Conservation (phyloP, 92 coral and sea anemone species). For the Porites divaricata region DNA sequence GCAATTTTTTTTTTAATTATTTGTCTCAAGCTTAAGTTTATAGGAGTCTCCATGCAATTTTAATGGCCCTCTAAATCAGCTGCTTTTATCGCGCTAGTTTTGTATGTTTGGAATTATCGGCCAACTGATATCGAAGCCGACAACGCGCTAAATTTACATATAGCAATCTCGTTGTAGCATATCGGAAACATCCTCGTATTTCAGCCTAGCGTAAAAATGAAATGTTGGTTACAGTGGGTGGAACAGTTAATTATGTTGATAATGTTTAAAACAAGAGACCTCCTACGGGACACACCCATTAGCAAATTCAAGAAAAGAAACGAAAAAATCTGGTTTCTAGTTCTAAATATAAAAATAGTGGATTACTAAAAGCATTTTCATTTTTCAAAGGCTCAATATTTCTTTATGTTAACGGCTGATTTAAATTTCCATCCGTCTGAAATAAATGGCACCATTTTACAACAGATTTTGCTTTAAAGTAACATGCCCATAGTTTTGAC, state of each 20-base stretch:
- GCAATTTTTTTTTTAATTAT: neutral
- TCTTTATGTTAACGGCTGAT: neutral
- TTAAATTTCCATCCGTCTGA: neutral
- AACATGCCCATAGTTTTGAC: neutral
- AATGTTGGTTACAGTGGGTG: neutral
- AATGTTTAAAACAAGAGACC: neutral
- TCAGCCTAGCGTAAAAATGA: neutral
- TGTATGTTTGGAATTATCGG: too few relatives aligned
- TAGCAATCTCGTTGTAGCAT: neutral
- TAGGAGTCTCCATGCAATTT: too few relatives aligned
- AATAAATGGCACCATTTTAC: neutral
- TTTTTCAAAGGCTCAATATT: neutral
- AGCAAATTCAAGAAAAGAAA: neutral
- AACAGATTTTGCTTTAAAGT: neutral
- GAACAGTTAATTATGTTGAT: neutral
- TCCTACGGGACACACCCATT: constrained; percentile 4
- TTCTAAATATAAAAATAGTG: neutral
- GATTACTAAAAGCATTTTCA: neutral
- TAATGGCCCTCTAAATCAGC: too few relatives aligned
- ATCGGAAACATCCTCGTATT: neutral
- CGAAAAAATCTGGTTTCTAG: constrained; percentile 22
- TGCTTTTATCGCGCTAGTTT: too few relatives aligned
- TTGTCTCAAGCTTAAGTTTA: neutral
- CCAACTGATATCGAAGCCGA: too few relatives aligned
- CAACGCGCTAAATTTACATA: constrained; percentile 1